Conservation (phyloP, 2,113 vertebrate species). For the Rhinoderma darwinii region DNA sequence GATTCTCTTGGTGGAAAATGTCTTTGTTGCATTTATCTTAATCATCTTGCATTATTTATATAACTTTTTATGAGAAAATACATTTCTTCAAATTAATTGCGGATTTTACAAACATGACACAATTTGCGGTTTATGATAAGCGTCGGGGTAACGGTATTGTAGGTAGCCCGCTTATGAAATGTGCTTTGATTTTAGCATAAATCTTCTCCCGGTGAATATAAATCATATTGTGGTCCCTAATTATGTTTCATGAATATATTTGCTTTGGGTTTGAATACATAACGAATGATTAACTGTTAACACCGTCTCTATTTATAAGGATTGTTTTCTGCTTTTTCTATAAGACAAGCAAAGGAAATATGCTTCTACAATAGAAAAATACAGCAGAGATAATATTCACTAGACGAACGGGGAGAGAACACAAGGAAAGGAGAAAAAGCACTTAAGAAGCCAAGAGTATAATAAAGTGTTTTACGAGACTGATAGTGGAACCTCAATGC, state of each 20-base stretch:
- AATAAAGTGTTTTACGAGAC: no score
- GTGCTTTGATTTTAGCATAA: constrained; percentile 43
- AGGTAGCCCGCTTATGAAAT: constrained; percentile 37
- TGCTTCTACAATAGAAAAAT: background rate
- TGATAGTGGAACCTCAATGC: no score
- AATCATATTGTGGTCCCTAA: constrained; percentile 42
- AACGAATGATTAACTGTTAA: constrained; percentile 37
- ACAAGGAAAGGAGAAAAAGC: no score
- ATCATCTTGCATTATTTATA: constrained; percentile 34
- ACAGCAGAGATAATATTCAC: background rate
- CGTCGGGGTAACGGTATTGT: constrained; percentile 25
- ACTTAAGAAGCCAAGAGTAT: no score
- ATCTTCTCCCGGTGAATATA: constrained; percentile 34
- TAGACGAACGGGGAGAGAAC: background rate
- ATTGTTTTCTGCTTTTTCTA: background rate
- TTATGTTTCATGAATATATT: constrained; percentile 52
- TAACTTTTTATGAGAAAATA: constrained; percentile 7
- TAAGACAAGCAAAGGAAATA: background rate
- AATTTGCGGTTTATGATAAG: constrained; percentile 22
- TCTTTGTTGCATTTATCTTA: constrained; percentile 40
- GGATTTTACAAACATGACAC: constrained; percentile 43
- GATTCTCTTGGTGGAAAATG: background rate
- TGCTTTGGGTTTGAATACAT: constrained; percentile 34
- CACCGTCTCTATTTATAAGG: background rate
- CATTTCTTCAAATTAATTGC: constrained; percentile 45